phyloP scores from a whole-genome alignment of 2,888 invertebrate species.

The Encarsia formosa region DNA sequence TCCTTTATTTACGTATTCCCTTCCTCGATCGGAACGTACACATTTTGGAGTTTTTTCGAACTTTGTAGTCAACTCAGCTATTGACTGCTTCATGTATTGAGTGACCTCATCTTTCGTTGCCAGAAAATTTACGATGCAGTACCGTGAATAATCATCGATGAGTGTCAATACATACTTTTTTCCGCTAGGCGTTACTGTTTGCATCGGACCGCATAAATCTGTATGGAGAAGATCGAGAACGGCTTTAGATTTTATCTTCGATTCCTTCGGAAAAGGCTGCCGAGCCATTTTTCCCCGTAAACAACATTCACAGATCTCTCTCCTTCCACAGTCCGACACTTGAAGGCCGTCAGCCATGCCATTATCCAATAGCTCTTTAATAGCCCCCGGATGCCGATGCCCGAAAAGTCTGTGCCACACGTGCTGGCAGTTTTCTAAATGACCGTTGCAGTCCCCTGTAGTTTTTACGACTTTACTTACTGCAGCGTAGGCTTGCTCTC shows the following conservation, averaged over 20 bases:
- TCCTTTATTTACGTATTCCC: constrained; percentile 32
- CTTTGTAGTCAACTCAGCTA: constrained; percentile 10
- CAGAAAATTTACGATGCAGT: constrained; percentile 18
- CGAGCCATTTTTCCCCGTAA: neutral
- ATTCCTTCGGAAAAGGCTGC: neutral
- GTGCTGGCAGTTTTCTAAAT: neutral
- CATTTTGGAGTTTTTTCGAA: constrained; percentile 12
- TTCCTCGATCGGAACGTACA: constrained; percentile 31
- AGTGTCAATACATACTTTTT: constrained; percentile 37
- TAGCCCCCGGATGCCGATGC: neutral
- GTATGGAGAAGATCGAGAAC: constrained; percentile 7
- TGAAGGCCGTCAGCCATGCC: neutral
- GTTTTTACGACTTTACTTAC: neutral
- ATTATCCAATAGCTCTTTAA: neutral
- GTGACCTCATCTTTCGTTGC: constrained; percentile 14
- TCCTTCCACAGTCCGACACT: neutral
- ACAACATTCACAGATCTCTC: constrained; percentile 8
- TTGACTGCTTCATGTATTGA: constrained; percentile 8
- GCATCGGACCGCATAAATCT: constrained; percentile 40
- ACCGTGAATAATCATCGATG: constrained; percentile 40
- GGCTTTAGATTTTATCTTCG: neutral
- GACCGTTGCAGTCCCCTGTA: neutral
- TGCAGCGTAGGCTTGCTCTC: neutral
- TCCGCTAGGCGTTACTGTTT: constrained; percentile 31
- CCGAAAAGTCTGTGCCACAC: constrained; percentile 6